Percentiles rank a stretch among this genome's conserved stretches.
phyloP scores from a whole-genome alignment of 2,797 vertebrate species.

The Falco berigora region DNA sequence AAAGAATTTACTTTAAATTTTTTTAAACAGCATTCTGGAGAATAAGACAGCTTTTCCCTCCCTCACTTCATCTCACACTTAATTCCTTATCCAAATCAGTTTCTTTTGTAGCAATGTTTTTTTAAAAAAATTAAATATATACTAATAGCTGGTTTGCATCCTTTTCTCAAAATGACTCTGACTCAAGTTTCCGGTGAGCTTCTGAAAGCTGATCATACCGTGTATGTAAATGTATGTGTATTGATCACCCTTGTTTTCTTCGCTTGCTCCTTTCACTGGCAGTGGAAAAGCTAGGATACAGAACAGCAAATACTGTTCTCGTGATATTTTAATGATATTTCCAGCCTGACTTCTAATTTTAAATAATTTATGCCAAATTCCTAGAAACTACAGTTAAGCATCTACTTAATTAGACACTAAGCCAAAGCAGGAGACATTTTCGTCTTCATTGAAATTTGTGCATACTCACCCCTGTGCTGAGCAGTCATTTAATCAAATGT shows the following conservation, averaged over 20 bases:
- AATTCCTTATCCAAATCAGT: background rate
- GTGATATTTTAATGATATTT: background rate
- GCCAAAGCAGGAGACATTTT: background rate
- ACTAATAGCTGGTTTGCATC: background rate
- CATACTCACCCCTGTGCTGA: background rate
- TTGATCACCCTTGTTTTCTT: background rate
- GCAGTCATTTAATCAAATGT: background rate
- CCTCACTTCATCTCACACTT: background rate
- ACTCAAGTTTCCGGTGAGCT: background rate
- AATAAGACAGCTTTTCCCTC: background rate
- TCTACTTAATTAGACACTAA: background rate
- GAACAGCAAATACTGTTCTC: background rate
- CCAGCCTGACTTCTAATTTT: background rate
- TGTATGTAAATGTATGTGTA: background rate
- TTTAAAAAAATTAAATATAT: background rate
- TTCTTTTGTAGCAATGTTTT: background rate
- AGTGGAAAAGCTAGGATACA: background rate
- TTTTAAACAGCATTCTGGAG: background rate
- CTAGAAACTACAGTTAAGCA: background rate
- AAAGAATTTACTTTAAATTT: background rate
- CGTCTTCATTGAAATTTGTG: background rate
- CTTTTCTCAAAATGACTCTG: background rate
- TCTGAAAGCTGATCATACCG: background rate
- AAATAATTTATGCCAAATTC: background rate
- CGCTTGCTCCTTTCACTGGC: background rate